Percentiles rank a stretch among this genome's conserved stretches.
Evolutionary conservation across 2,888 invertebrate genomes (phyloP).

Genomic region (Lacanobia wlatinum): DNA sequence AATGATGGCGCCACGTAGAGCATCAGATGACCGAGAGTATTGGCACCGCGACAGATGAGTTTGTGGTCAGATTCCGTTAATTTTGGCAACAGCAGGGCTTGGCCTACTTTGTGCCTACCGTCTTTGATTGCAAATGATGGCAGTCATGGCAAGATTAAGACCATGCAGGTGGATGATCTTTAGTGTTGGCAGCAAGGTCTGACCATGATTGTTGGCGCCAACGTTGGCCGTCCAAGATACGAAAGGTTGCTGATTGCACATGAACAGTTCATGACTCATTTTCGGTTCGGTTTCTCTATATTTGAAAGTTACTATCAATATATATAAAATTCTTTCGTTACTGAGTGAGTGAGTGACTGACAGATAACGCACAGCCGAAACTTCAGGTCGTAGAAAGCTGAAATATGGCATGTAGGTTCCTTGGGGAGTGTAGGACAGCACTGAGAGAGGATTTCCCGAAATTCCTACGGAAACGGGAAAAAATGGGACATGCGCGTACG

Average conservation of each 20-base stretch:
- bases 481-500: no score
- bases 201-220: slow-evolving; percentile 19
- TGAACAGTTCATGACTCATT: slow-evolving; percentile 17
- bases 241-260: slow-evolving; percentile 4
- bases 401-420: no score
- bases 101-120: background rate
- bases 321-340: no score
- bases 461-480: no score
- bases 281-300: no score
- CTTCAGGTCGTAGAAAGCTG: no score
- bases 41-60: slow-evolving; percentile 24
- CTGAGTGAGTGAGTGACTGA: no score
- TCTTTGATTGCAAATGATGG: background rate
- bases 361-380: no score
- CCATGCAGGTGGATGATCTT: background rate
- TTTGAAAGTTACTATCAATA: no score
- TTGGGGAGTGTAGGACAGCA: no score
- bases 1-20: background rate
- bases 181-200: background rate
- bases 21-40: background rate
- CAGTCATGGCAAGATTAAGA: background rate
- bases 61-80: slow-evolving; percentile 10
- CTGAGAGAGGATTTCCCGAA: no score
- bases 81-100: slow-evolving; percentile 19
- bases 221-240: background rate